Evolutionary conservation across 2,113 vertebrate species (phyloP).

Genomic region (Cottus gobio): DNA sequence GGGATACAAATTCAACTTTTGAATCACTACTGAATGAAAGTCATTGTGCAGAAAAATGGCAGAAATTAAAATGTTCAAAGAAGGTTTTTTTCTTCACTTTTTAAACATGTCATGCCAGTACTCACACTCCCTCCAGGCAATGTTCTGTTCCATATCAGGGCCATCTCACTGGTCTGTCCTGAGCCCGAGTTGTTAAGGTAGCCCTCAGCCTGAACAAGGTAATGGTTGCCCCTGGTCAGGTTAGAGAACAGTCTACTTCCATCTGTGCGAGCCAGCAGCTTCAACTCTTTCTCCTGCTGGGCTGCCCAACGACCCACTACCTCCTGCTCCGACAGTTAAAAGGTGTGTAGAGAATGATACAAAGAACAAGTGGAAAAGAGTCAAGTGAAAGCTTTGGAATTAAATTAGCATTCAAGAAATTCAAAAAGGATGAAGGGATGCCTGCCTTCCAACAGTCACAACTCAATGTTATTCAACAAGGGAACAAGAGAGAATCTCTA

Average conservation of each 20-base stretch:
- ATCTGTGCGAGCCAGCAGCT: constrained; percentile 85
- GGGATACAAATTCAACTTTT: not conserved
- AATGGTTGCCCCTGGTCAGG: constrained; percentile 89
- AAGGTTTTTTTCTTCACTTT: not conserved
- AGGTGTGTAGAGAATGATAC: not conserved
- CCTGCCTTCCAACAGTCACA: not conserved
- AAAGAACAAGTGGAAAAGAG: constrained; percentile 10
- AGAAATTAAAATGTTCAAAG: not conserved
- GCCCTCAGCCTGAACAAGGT: constrained; percentile 89
- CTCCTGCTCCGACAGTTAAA: constrained; percentile 75
- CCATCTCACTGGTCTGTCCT: constrained; percentile 91
- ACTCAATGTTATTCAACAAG: not conserved
- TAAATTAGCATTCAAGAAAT: not conserved
- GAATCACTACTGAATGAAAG: not conserved
- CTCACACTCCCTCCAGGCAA: constrained; percentile 90
- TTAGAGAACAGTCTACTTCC: constrained; percentile 87
- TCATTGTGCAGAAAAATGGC: not conserved
- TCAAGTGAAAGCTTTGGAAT: not conserved
- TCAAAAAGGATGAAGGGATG: no score
- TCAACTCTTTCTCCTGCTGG: constrained; percentile 89
- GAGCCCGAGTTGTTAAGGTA: constrained; percentile 91
- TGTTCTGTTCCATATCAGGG: constrained; percentile 91
- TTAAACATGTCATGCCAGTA: not conserved
- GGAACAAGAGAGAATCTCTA: not conserved
- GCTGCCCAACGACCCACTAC: constrained; percentile 90